A percentile compares a stretch with the other conserved stretches of the same genome.
phyloP scores from a whole-genome alignment of 1,140 invertebrate genomes.

The Bombus pascuorum region DNA sequence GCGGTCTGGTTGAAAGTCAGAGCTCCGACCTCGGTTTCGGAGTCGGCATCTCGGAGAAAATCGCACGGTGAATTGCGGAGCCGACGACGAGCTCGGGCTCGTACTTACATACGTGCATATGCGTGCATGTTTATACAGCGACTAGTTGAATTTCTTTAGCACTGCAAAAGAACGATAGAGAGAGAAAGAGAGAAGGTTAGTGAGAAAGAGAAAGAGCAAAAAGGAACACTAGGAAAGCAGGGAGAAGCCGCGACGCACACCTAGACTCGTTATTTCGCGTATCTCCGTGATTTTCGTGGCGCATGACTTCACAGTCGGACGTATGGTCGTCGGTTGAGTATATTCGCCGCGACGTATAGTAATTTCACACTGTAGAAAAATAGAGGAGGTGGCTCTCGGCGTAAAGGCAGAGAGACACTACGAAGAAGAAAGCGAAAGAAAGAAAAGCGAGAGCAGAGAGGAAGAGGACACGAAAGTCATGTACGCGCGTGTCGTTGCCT shows the following conservation, averaged over 20 bases:
- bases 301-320: conserved; percentile 15
- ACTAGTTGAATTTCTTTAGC: background rate
- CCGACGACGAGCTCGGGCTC: no score
- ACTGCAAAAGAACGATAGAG: background rate
- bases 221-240: no score
- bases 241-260: background rate
- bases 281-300: conserved; percentile 32
- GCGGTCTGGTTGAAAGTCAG: background rate
- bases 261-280: conserved; percentile 5
- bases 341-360: conserved; percentile 11
- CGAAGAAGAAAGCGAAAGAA: background rate
- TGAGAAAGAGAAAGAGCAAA: background rate
- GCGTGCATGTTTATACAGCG: background rate
- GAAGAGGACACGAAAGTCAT: conserved; percentile 26
- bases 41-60: background rate
- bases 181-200: background rate
- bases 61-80: background rate
- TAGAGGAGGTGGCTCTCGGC: background rate
- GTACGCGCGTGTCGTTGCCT: conserved; percentile 66
- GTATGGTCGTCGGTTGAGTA: conserved; percentile 17
- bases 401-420: background rate
- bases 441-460: background rate
- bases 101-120: background rate
- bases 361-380: conserved; percentile 23
- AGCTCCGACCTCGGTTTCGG: background rate